phyloP scores from a whole-genome alignment of 37 sponge, comb jelly and placozoan genomes.

The Chondrosia reniformis region DNA sequence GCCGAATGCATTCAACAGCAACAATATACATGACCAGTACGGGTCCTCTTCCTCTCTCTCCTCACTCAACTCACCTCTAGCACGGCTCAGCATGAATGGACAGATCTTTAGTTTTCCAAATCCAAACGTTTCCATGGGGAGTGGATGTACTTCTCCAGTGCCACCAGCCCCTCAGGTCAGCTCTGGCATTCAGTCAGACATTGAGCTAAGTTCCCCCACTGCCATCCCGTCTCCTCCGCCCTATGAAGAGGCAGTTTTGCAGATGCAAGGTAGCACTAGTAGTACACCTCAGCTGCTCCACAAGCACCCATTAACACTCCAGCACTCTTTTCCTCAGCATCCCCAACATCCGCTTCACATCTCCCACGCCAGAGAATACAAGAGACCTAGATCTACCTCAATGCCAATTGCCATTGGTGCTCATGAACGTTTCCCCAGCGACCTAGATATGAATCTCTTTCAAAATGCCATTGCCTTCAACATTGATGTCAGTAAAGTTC shows the following conservation, averaged over 20 bases:
- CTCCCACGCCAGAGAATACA: slow-evolving; percentile 36
- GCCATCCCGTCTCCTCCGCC: slow-evolving; percentile 37
- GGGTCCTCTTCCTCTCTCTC: slow-evolving; percentile 75
- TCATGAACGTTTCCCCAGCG: slow-evolving; percentile 26
- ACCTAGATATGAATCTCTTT: slow-evolving; percentile 59
- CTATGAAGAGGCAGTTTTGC: slow-evolving; percentile 31
- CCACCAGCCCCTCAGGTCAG: slow-evolving; percentile 10
- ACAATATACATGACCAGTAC: slow-evolving; percentile 42
- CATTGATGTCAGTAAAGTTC: slow-evolving; percentile 50
- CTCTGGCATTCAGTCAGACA: slow-evolving; percentile 10
- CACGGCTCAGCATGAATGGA: not conserved
- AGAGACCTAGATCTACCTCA: slow-evolving; percentile 63
- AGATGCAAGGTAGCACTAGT: not conserved
- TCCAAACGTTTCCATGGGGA: not conserved
- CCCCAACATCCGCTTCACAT: slow-evolving; percentile 56
- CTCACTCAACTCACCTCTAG: slow-evolving; percentile 76
- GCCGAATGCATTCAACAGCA: slow-evolving; percentile 35
- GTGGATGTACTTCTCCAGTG: slow-evolving; percentile 5
- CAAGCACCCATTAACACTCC: slow-evolving; percentile 19
- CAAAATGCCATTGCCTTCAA: slow-evolving; percentile 17
- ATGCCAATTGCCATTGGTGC: slow-evolving; percentile 31
- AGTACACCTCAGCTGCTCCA: not conserved
- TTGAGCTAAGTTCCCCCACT: not conserved
- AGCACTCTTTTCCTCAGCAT: slow-evolving; percentile 27
- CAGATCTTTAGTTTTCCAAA: not conserved